Base-by-base conservation (phyloP, 2,113 vertebrate species). In the Neogobius melanostomus region DNA sequence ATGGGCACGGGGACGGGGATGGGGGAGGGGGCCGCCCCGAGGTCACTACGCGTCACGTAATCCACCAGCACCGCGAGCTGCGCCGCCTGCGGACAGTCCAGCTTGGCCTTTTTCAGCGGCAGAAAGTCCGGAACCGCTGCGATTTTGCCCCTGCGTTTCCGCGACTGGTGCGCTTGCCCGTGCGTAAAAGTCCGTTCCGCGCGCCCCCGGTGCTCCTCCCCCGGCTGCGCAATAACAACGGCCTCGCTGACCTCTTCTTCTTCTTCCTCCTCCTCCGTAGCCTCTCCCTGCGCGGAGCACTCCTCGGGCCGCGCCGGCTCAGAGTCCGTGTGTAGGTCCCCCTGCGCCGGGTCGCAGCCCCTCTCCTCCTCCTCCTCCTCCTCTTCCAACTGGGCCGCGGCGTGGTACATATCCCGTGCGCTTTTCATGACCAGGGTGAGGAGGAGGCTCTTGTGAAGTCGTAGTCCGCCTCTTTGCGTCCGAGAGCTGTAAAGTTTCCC, bases 401-500 rank as follows among this genome's bases (percentile, higher is more conserved):
- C 86, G 2, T 86, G 82, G 74, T 89, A 89, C 6, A 89, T 85
- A 64, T 89, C 85, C 72, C 87, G 82, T 52, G 87, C 85, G 54
- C 84, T 89, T 46, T 89, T 88, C 85, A 90, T 89, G 6, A 89
- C 86, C 74, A 86, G 66, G 2, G 80, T 85, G 42, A 90, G 72
- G 14, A 89, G 85, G 64, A 90, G 89, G 53, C 85, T 87, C 54
- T 85, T 80, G 79, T 90, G 87, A 17, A 90, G 83, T 6, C 85
- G 83, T 4, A 88, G 82, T 56, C 89, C 89, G 16, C 89, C 89
- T 66, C 86, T 61, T 51, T 89, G 86, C 21, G 79, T 67, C 5
- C 86, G 82, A 7, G 87, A 88, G 80, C 82, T 79, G 82, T 90
- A 87, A 57, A 90, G 83, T 75, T 90, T 90, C 49, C 86, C 89